phyloP scores from a whole-genome alignment of 2,113 vertebrate genomes.

The Hippopotamus amphibius region DNA sequence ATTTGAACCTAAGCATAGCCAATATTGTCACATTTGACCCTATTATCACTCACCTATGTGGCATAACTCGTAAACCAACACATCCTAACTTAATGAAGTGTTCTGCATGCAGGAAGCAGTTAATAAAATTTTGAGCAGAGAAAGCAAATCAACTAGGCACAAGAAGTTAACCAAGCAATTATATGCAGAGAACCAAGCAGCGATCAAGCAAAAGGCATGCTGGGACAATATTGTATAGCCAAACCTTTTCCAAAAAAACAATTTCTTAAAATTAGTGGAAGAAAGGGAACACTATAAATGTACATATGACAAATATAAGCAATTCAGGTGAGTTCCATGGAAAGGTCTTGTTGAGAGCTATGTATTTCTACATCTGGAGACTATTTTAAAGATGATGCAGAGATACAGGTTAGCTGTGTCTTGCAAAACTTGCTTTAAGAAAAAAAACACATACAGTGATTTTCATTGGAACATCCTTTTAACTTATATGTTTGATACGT shows the following conservation, averaged over 20 bases:
- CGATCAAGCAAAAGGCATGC: neutral
- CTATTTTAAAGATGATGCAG: neutral
- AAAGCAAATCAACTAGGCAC: neutral
- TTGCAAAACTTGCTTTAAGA: slow-evolving; percentile 30
- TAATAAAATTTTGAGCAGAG: slow-evolving; percentile 22
- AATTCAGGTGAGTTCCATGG: neutral
- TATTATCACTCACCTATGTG: neutral
- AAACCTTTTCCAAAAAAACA: neutral
- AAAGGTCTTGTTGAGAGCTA: slow-evolving; percentile 31
- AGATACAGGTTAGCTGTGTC: neutral
- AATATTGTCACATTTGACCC: neutral
- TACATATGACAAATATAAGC: neutral
- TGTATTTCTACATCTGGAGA: neutral
- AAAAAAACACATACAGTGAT: neutral
- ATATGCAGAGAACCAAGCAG: neutral
- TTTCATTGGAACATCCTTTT: neutral
- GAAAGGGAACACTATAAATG: neutral
- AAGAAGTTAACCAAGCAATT: neutral
- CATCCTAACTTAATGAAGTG: neutral
- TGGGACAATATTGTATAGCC: neutral
- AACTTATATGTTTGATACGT: neutral
- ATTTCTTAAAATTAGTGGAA: neutral
- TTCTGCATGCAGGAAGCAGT: neutral
- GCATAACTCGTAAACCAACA: neutral
- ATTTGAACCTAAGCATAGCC: neutral